A percentile compares a stretch with the other conserved stretches of the same genome.
Conservation (phyloP, 2,888 invertebrate species). For the Hypselothyrea guttata region DNA sequence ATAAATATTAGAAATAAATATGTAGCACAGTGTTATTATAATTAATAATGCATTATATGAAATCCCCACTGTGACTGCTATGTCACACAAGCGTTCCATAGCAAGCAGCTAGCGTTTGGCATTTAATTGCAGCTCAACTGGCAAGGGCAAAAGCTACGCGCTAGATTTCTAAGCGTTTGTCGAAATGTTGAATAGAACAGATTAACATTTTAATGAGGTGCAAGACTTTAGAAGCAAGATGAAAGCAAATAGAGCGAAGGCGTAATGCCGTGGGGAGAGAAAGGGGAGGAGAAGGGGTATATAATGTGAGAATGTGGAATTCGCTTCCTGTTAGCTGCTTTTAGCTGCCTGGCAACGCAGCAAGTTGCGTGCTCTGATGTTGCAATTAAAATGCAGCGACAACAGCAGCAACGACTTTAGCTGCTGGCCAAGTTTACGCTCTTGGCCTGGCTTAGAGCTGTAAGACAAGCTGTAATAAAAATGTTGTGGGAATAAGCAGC, state of each 20-base stretch:
- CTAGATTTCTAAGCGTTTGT: constrained; percentile 51
- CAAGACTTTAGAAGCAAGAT: constrained; percentile 21
- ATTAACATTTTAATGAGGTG: constrained; percentile 74
- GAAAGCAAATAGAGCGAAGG: no score
- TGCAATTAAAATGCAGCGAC: constrained; percentile 66
- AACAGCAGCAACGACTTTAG: constrained; percentile 21
- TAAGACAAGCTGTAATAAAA: constrained; percentile 43
- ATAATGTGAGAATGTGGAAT: constrained; percentile 11
- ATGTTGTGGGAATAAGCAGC: constrained; percentile 42
- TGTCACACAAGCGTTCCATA: not conserved
- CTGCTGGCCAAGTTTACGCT: constrained; percentile 48
- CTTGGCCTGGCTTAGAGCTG: constrained; percentile 31
- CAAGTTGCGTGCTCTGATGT: constrained; percentile 45
- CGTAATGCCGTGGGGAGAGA: no score
- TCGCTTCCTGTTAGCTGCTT: constrained; percentile 32
- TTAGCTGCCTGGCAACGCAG: constrained; percentile 34
- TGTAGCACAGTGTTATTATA: no score
- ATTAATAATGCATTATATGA: no score
- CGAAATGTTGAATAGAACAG: constrained; percentile 7
- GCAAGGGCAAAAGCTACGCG: constrained; percentile 1
- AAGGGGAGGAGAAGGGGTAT: no score
- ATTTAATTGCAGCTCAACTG: constrained; percentile 44
- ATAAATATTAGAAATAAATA: no score
- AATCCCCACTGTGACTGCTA: no score
- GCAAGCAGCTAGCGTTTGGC: constrained; percentile 23